phyloP scores from a whole-genome alignment of 2,888 invertebrate genomes.

The Aleiodes alternator region DNA sequence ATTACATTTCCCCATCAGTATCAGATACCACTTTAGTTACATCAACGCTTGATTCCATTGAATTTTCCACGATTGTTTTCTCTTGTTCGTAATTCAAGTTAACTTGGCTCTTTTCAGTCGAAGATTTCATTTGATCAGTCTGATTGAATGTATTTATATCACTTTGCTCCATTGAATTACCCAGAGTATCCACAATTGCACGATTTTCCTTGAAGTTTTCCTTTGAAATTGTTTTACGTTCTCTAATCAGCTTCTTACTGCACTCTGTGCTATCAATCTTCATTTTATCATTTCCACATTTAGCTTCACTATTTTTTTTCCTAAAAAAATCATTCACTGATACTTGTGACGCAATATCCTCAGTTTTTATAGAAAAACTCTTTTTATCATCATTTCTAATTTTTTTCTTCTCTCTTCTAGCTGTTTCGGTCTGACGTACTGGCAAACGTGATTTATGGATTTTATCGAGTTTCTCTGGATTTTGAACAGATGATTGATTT shows the following conservation, averaged over 20 bases:
- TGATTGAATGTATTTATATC: slow-evolving; percentile 21
- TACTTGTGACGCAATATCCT: slow-evolving; percentile 32
- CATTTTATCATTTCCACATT: background rate
- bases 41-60: background rate
- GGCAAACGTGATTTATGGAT: slow-evolving; percentile 15
- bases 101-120: background rate
- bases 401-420: slow-evolving; percentile 23
- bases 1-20: background rate
- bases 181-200: no score
- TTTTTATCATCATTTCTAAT: background rate
- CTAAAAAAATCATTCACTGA: background rate
- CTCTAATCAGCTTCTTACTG: background rate
- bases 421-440: background rate
- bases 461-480: background rate
- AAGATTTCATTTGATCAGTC: slow-evolving; percentile 1
- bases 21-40: background rate
- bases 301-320: background rate
- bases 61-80: background rate
- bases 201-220: background rate
- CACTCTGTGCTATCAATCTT: background rate
- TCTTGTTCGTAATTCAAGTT: background rate
- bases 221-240: background rate
- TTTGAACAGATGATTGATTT: background rate
- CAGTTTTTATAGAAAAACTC: slow-evolving; percentile 4
- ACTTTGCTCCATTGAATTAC: background rate